Percentiles rank a stretch among this genome's conserved stretches.
These are phyloP conservation scores for Odontomyia ornata DNA, from an alignment of 2,888 invertebrate genomes.

Conservation along the genomic window DNA sequence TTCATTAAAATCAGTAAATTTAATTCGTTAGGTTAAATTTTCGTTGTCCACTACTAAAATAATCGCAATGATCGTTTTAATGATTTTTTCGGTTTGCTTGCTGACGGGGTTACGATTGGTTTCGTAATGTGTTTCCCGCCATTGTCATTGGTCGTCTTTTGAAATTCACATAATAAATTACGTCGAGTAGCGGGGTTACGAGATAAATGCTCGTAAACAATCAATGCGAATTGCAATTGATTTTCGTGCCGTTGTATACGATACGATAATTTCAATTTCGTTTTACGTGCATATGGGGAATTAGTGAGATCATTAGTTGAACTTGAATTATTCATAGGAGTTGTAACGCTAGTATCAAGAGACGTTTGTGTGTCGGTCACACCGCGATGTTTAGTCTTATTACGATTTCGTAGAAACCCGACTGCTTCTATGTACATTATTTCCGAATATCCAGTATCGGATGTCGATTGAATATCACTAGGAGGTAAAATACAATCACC, in stretches of 20 bases:
- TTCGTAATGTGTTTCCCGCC: neutral
- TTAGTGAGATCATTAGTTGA: slow-evolving; percentile 46
- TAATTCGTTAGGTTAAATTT: neutral
- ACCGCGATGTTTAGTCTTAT: slow-evolving; percentile 46
- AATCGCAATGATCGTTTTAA: slow-evolving; percentile 43
- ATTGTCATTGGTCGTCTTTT: slow-evolving; percentile 30
- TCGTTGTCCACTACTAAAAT: slow-evolving; percentile 16
- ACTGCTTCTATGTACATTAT: slow-evolving; percentile 49
- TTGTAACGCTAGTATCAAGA: slow-evolving; percentile 46
- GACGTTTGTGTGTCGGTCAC: slow-evolving; percentile 45
- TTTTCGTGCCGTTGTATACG: slow-evolving; percentile 54
- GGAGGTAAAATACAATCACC: slow-evolving; percentile 6
- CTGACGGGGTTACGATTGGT: slow-evolving; percentile 10
- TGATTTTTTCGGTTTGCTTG: slow-evolving; percentile 34
- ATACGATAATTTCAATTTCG: slow-evolving; percentile 57
- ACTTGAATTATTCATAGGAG: slow-evolving; percentile 49
- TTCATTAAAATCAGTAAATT: neutral
- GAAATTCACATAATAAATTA: slow-evolving; percentile 56
- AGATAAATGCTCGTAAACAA: slow-evolving; percentile 56
- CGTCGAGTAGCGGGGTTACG: slow-evolving; percentile 51
- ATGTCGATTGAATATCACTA: neutral
- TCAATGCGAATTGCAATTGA: slow-evolving; percentile 56
- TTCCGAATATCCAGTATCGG: slow-evolving; percentile 41
- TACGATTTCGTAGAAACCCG: slow-evolving; percentile 43
- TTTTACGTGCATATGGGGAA: slow-evolving; percentile 53